These are phyloP conservation scores for Eilema griseolum DNA, from an alignment of 2,888 invertebrate species.

Conservation along the genomic window DNA sequence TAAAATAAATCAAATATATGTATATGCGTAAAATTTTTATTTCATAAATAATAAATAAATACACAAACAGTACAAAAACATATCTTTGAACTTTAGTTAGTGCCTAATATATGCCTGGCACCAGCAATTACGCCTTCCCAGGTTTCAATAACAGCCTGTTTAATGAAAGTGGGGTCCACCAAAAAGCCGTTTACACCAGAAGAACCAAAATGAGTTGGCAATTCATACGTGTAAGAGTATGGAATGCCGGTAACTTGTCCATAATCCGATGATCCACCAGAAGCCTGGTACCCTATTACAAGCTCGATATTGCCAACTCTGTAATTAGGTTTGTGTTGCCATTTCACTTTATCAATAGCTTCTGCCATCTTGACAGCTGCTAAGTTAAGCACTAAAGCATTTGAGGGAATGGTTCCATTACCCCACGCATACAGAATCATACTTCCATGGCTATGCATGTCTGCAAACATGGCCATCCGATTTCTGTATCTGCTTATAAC, in stretches of 20 bases:
- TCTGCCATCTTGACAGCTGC: slow-evolving; percentile 75
- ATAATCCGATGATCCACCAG: slow-evolving; percentile 89
- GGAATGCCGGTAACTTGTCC: slow-evolving; percentile 81
- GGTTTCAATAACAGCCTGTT: slow-evolving; percentile 86
- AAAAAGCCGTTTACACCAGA: slow-evolving; percentile 78
- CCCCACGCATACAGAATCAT: slow-evolving; percentile 82
- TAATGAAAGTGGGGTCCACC: slow-evolving; percentile 83
- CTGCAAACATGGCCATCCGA: slow-evolving; percentile 88
- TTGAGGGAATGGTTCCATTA: slow-evolving; percentile 77
- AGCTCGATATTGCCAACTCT: slow-evolving; percentile 80
- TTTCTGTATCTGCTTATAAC: slow-evolving; percentile 80
- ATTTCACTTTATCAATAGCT: slow-evolving; percentile 80
- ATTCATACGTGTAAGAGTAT: slow-evolving; percentile 88
- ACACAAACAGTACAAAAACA: neutral
- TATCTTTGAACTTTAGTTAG: neutral
- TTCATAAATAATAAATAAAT: neutral
- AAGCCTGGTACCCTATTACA: slow-evolving; percentile 83
- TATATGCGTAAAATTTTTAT: neutral
- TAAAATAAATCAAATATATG: neutral
- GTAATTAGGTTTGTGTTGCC: slow-evolving; percentile 74
- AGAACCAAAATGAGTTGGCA: slow-evolving; percentile 72
- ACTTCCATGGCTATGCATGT: slow-evolving; percentile 92
- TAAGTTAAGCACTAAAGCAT: slow-evolving; percentile 72
- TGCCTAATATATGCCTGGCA: slow-evolving; percentile 59
- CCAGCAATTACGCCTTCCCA: slow-evolving; percentile 87